Evolutionary conservation across 2,888 invertebrate species (phyloP).

Genomic region (Diloba caeruleocephala): DNA sequence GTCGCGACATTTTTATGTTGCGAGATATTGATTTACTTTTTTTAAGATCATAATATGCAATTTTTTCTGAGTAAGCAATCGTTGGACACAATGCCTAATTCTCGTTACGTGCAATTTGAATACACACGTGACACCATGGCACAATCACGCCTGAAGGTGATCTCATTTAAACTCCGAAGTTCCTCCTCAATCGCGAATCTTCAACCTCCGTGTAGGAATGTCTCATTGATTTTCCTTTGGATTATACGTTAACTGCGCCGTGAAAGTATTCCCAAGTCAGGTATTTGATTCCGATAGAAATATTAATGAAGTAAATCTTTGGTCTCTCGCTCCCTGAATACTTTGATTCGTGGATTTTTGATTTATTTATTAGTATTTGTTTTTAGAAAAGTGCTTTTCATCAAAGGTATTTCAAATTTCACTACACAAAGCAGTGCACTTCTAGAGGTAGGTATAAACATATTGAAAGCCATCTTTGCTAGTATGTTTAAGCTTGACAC

Average conservation of each 20-base stretch:
- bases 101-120: slow-evolving; percentile 28
- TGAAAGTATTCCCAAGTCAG: slow-evolving; percentile 81
- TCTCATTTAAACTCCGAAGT: slow-evolving; percentile 73
- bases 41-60: too few relatives aligned
- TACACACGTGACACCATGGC: slow-evolving; percentile 42
- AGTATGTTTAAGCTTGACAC: slow-evolving; percentile 13
- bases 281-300: slow-evolving; percentile 74
- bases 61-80: too few relatives aligned
- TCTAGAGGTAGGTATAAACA: background rate
- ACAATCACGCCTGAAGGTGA: slow-evolving; percentile 66
- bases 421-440: background rate
- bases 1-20: too few relatives aligned
- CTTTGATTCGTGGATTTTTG: slow-evolving; percentile 2
- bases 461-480: slow-evolving; percentile 1
- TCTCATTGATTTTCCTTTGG: slow-evolving; percentile 75
- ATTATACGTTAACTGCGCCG: slow-evolving; percentile 71
- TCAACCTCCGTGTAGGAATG: slow-evolving; percentile 75
- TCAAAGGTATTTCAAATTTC: background rate
- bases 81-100: slow-evolving; percentile 10
- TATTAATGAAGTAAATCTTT: slow-evolving; percentile 79
- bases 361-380: slow-evolving; percentile 16
- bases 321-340: slow-evolving; percentile 11
- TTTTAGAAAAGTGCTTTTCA: slow-evolving; percentile 10
- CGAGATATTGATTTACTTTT: too few relatives aligned
- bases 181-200: slow-evolving; percentile 66